These are phyloP conservation scores for Esox niger DNA, from an alignment of 2,113 vertebrate species.

Conservation along the genomic window DNA sequence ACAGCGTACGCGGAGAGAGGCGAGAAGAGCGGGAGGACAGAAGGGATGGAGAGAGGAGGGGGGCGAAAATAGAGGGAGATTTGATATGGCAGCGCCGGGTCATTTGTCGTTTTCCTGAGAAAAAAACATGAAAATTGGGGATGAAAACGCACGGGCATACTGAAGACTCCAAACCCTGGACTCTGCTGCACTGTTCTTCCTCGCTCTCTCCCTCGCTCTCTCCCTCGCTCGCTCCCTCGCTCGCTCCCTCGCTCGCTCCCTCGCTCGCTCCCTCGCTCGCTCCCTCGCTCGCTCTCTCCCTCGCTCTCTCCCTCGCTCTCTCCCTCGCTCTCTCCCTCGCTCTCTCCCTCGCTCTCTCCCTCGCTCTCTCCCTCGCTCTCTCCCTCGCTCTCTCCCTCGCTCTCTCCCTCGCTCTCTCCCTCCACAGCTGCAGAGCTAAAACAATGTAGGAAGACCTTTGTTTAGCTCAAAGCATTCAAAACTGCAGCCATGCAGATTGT, in stretches of 20 bases:
- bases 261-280: no score
- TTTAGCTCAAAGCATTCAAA: not conserved
- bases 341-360: no score
- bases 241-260: no score
- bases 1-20: slow-evolving; percentile 18
- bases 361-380: no score
- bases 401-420: not conserved
- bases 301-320: no score
- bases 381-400: no score
- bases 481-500: not conserved
- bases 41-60: not conserved
- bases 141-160: not conserved
- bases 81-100: slow-evolving; percentile 21
- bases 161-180: not conserved
- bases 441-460: not conserved
- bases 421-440: not conserved
- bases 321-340: no score
- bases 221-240: no score
- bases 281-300: no score
- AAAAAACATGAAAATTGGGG: not conserved
- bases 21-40: not conserved
- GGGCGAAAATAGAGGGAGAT: not conserved
- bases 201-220: no score
- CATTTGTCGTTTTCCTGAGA: slow-evolving; percentile 22
- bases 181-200: no score